These are phyloP conservation scores for Drosophila teissieri DNA, from an alignment of 1,140 invertebrate species.

Conservation along the genomic window DNA sequence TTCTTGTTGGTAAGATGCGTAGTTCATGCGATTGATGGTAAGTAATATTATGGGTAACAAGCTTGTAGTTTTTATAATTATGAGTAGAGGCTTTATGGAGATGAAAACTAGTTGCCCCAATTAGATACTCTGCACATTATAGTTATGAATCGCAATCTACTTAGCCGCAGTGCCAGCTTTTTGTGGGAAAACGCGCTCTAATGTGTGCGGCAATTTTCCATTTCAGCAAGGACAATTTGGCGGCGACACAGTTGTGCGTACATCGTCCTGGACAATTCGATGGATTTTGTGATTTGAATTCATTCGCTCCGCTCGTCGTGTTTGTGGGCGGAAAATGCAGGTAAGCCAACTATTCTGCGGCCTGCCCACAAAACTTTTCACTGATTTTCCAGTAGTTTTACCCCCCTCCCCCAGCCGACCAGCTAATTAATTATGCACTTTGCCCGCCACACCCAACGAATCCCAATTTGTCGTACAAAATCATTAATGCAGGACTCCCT, in stretches of 20 bases:
- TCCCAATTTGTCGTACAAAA: constrained; percentile 53
- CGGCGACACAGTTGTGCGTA: constrained; percentile 76
- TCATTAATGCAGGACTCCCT: constrained; percentile 65
- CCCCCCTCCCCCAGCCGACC: not conserved
- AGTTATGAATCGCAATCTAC: constrained; percentile 4
- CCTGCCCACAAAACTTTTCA: constrained; percentile 42
- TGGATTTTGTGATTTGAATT: constrained; percentile 81
- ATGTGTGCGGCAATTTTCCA: constrained; percentile 40
- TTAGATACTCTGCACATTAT: not conserved
- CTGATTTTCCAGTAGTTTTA: constrained; percentile 27
- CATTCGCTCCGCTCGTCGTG: not conserved
- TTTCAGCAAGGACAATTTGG: constrained; percentile 71
- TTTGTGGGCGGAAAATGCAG: constrained; percentile 26
- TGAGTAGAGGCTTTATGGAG: not conserved
- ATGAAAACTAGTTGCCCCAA: not conserved
- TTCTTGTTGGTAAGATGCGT: not conserved
- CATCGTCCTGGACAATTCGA: constrained; percentile 77
- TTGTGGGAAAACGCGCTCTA: constrained; percentile 26
- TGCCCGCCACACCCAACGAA: constrained; percentile 5
- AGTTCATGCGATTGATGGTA: not conserved
- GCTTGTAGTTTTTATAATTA: not conserved
- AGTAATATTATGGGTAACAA: not conserved
- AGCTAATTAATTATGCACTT: constrained; percentile 79
- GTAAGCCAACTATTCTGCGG: constrained; percentile 56
- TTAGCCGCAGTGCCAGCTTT: constrained; percentile 4